Conservation (phyloP, 2,888 invertebrate genomes). For the Doris montereyensis region DNA sequence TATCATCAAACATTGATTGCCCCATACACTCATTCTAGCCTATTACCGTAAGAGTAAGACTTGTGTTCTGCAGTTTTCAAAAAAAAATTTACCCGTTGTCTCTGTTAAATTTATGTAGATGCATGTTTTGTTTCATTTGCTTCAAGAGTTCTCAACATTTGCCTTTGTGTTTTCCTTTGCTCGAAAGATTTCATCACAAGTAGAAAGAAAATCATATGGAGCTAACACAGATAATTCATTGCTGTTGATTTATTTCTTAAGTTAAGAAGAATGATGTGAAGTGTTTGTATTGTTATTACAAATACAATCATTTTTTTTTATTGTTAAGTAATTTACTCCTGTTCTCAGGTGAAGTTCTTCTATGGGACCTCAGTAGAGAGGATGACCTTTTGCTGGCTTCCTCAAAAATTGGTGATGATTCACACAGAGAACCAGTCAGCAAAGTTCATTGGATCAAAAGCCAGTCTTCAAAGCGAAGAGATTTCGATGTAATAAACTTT, state of each 20-base stretch:
- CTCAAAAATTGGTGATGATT: conserved; percentile 70
- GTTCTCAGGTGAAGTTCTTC: conserved; percentile 69
- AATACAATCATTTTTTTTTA: not conserved
- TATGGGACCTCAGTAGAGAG: conserved; percentile 72
- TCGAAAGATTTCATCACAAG: too few relatives aligned
- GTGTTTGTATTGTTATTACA: not conserved
- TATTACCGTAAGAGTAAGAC: too few relatives aligned
- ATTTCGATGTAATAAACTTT: conserved; percentile 52
- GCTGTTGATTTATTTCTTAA: not conserved
- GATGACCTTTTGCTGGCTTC: conserved; percentile 71
- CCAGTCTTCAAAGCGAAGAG: conserved; percentile 51
- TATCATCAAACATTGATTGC: too few relatives aligned
- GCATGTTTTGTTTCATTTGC: too few relatives aligned
- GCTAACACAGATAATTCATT: too few relatives aligned
- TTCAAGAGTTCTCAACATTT: too few relatives aligned
- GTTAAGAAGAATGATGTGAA: not conserved
- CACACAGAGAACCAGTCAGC: conserved; percentile 73
- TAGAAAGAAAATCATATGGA: too few relatives aligned
- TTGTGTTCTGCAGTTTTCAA: too few relatives aligned
- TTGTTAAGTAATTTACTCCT: not conserved
- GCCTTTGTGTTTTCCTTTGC: too few relatives aligned
- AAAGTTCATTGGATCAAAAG: conserved; percentile 71
- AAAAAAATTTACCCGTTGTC: too few relatives aligned
- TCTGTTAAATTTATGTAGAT: too few relatives aligned
- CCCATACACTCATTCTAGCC: too few relatives aligned